Percentiles rank a stretch among this genome's conserved stretches.
phyloP scores from a whole-genome alignment of 2,888 invertebrate species.

The Carterocephalus palaemon region DNA sequence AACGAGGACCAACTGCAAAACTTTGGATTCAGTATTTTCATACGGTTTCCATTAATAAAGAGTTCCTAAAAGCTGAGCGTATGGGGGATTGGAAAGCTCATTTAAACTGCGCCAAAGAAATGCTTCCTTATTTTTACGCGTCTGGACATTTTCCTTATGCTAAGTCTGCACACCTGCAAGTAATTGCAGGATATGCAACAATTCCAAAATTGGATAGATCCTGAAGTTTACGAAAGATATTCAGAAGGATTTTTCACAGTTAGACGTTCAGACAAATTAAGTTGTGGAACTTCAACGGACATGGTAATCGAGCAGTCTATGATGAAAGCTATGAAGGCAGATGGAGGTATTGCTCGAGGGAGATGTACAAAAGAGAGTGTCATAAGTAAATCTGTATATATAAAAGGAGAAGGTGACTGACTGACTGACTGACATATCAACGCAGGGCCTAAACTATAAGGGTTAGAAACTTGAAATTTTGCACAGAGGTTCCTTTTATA shows the following conservation, averaged over 20 bases:
- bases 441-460: too few species aligned
- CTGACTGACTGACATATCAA: too few species aligned
- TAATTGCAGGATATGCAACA: constrained; percentile 28
- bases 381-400: too few species aligned
- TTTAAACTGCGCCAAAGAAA: constrained; percentile 44
- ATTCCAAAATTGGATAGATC: constrained; percentile 30
- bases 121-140: constrained; percentile 44
- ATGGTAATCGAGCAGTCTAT: constrained; percentile 45
- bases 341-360: constrained; percentile 39
- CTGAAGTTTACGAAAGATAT: constrained; percentile 41
- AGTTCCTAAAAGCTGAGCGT: constrained; percentile 50
- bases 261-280: constrained; percentile 48
- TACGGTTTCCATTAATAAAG: constrained; percentile 46
- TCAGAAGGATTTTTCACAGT: constrained; percentile 43
- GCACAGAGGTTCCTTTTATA: too few species aligned
- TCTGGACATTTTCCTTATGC: constrained; percentile 1
- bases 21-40: constrained; percentile 45
- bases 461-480: too few species aligned
- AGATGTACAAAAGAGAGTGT: too few species aligned
- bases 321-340: constrained; percentile 48
- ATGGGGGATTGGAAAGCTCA: constrained; percentile 51
- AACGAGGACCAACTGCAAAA: constrained; percentile 44
- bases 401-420: too few species aligned
- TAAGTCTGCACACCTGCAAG: constrained; percentile 43
- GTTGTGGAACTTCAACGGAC: constrained; percentile 49